Evolutionary conservation across 2,113 vertebrate species (phyloP).

Genomic region (Mustelus asterias): DNA sequence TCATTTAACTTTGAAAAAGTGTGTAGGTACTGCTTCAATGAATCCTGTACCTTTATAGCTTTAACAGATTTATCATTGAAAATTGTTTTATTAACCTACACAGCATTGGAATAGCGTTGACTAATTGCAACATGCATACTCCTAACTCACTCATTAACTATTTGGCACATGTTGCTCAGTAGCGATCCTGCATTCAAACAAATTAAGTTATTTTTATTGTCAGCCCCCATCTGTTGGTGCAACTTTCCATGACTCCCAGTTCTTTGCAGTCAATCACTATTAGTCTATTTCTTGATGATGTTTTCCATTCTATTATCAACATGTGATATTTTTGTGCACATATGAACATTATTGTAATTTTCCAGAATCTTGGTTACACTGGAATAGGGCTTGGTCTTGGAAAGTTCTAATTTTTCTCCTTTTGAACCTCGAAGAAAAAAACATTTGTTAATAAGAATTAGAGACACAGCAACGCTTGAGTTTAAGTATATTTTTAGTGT

Average conservation of each 20-base stretch:
- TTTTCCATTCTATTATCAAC: not conserved
- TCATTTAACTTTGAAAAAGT: conserved; percentile 15
- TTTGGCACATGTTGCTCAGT: not conserved
- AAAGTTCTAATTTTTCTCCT: not conserved
- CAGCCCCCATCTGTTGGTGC: not conserved
- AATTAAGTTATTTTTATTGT: not conserved
- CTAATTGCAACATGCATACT: not conserved
- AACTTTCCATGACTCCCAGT: not conserved
- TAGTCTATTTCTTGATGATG: not conserved
- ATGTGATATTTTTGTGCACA: not conserved
- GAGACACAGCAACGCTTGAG: not conserved
- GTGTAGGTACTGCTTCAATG: not conserved
- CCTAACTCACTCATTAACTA: not conserved
- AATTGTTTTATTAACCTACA: not conserved
- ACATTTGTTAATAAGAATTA: not conserved
- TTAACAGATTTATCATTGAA: not conserved
- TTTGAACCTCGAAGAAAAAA: conserved; percentile 4
- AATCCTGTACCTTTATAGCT: not conserved
- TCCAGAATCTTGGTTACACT: not conserved
- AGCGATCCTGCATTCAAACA: not conserved
- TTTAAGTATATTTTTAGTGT: conserved; percentile 24
- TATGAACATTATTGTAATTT: not conserved
- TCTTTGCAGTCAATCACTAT: not conserved
- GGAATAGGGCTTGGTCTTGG: not conserved
- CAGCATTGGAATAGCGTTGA: not conserved